Conservation (phyloP, 2,888 invertebrate species). For the Hecatera dysodea region DNA sequence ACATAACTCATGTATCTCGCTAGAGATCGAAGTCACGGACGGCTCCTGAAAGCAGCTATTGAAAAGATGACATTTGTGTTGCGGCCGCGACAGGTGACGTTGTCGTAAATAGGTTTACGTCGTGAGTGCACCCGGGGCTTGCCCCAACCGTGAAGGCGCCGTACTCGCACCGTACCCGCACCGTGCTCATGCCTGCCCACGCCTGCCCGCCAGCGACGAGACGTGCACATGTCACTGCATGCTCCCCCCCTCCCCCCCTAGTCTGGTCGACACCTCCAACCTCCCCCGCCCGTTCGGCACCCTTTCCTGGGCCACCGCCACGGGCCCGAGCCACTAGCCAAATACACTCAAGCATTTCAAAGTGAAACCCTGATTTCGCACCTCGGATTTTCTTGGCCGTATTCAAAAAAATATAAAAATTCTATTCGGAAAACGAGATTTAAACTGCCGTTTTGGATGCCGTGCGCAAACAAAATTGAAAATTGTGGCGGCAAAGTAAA, state of each 20-base stretch:
- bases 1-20: conserved; percentile 1
- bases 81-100: conserved; percentile 26
- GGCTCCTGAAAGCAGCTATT: conserved; percentile 21
- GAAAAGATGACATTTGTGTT: conserved; percentile 23
- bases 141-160: too few relatives aligned
- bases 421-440: conserved; percentile 75
- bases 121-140: neutral
- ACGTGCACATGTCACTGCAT: conserved; percentile 51
- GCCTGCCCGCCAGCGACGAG: conserved; percentile 18
- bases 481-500: conserved; percentile 67
- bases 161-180: too few relatives aligned
- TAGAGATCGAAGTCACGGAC: conserved; percentile 17
- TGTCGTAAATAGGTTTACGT: conserved; percentile 28
- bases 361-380: conserved; percentile 80
- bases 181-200: neutral
- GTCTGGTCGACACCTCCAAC: conserved; percentile 40
- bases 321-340: conserved; percentile 65
- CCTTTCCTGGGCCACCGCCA: neutral
- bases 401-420: conserved; percentile 76
- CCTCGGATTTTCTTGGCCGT: conserved; percentile 73
- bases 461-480: conserved; percentile 70
- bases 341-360: conserved; percentile 73
- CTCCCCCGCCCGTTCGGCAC: neutral
- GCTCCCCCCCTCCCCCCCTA: too few relatives aligned
- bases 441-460: conserved; percentile 74